Percentiles rank a stretch among this genome's conserved stretches.
Evolutionary conservation across 53 echinoderm and acorn worm genomes (phyloP).

Genomic region (Crossaster papposus): DNA sequence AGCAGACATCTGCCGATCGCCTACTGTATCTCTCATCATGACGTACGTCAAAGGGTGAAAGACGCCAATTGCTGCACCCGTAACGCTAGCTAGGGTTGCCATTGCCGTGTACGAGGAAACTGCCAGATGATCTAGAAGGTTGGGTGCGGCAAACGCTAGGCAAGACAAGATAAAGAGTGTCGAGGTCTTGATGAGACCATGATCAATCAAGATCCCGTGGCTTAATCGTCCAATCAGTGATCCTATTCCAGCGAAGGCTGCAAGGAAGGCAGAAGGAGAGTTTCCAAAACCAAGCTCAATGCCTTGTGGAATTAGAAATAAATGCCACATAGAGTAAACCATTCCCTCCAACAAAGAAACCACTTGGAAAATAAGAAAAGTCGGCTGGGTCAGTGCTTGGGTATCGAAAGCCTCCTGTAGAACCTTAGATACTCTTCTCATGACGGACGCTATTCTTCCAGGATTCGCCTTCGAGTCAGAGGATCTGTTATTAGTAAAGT

Average conservation of each 20-base stretch:
- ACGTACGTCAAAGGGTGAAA: neutral
- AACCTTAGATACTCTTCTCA: neutral
- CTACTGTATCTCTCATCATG: neutral
- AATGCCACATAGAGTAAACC: constrained; percentile 23
- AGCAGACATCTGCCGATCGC: neutral
- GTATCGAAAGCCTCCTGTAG: neutral
- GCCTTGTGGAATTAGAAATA: constrained; percentile 42
- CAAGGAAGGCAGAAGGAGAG: neutral
- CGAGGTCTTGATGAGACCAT: neutral
- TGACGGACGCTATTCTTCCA: neutral
- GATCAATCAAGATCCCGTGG: constrained; percentile 23
- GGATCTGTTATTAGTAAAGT: neutral
- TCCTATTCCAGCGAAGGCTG: constrained; percentile 25
- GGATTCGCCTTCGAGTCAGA: neutral
- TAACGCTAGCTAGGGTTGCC: neutral
- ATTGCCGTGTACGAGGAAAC: constrained; percentile 10
- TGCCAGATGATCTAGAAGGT: neutral
- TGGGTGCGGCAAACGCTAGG: constrained; percentile 5
- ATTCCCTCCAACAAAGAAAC: neutral
- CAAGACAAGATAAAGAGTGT: neutral
- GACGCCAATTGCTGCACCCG: constrained; percentile 12
- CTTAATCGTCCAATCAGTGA: constrained; percentile 15
- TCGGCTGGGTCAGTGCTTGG: neutral
- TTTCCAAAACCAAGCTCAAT: constrained; percentile 18
- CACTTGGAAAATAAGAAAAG: constrained; percentile 6